Evolutionary conservation across 2,113 vertebrate genomes (phyloP).

Genomic region (Etheostoma cragini): DNA sequence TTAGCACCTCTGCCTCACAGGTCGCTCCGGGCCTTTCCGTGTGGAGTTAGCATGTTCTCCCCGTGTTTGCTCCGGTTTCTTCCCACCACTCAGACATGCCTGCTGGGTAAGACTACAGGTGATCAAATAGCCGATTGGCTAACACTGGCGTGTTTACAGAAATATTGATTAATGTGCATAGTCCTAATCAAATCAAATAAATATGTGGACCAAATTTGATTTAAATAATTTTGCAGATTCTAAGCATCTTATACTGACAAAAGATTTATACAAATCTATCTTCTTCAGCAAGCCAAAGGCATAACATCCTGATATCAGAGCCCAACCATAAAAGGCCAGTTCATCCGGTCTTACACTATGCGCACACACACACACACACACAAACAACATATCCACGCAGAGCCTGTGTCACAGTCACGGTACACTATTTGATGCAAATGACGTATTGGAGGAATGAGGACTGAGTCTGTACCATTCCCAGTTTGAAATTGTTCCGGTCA

Average conservation of each 20-base stretch:
- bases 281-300: neutral
- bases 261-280: neutral
- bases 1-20: no score
- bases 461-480: neutral
- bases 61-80: no score
- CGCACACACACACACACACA: neutral
- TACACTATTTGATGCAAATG: neutral
- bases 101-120: no score
- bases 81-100: no score
- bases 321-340: neutral
- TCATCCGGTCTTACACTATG: neutral
- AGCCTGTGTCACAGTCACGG: slow-evolving; percentile 4
- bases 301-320: slow-evolving; percentile 10
- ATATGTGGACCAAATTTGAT: no score
- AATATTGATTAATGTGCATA: no score
- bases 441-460: neutral
- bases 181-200: no score
- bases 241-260: neutral
- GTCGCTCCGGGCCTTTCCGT: no score
- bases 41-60: no score
- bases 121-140: no score
- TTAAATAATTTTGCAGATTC: neutral
- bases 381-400: neutral
- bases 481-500: slow-evolving; percentile 15
- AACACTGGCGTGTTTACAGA: no score